A percentile compares a stretch with the other conserved stretches of the same genome.
Evolutionary conservation across 2,113 vertebrate genomes (phyloP).

Genomic region (Myrmecophaga tridactyla): DNA sequence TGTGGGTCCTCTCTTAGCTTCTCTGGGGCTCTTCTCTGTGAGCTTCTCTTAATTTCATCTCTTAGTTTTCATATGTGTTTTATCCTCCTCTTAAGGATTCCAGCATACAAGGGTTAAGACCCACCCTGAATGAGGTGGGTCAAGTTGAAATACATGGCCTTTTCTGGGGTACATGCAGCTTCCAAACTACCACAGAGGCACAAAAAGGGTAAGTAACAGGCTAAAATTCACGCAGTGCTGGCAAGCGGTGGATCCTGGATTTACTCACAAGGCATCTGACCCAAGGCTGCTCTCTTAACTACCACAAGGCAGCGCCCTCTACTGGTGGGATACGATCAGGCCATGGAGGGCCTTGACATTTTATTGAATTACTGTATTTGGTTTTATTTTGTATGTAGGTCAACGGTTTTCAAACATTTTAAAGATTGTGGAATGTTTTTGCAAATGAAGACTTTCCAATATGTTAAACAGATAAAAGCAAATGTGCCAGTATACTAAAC

Average conservation of each 20-base stretch:
- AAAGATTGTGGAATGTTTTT: neutral
- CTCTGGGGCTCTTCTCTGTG: too few species aligned
- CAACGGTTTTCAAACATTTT: neutral
- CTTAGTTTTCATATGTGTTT: too few species aligned
- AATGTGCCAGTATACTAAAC: neutral
- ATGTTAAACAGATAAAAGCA: neutral
- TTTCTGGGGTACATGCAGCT: too few species aligned
- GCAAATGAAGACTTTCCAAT: neutral
- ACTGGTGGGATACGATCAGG: neutral
- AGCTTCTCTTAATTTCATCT: too few species aligned
- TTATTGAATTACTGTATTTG: neutral
- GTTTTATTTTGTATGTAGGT: neutral
- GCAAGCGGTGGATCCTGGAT: neutral
- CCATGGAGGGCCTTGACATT: neutral
- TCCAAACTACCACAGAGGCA: too few species aligned
- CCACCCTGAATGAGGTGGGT: too few species aligned
- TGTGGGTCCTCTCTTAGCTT: too few species aligned
- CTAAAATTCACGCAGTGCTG: neutral
- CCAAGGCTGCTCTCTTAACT: neutral
- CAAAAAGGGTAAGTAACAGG: too few species aligned
- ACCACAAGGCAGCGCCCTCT: neutral
- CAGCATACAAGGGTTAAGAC: too few species aligned
- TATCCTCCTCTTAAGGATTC: too few species aligned
- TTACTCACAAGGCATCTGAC: too few species aligned
- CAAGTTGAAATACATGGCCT: too few species aligned